Evolutionary conservation across 1,140 invertebrate species (phyloP).

Genomic region (Holotrichia oblita): DNA sequence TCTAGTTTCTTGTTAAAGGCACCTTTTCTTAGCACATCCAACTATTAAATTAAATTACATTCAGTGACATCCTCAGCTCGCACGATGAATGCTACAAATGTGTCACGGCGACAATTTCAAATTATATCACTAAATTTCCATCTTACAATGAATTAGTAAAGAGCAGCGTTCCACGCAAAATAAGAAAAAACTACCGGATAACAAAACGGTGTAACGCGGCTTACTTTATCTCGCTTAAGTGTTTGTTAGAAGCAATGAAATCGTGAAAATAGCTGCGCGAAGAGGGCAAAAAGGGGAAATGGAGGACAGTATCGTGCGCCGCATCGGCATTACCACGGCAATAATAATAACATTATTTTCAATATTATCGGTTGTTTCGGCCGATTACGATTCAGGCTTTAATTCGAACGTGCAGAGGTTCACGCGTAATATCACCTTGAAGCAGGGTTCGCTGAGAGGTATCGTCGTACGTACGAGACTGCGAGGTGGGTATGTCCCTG

Average conservation of each 20-base stretch:
- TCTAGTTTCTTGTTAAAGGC: no score
- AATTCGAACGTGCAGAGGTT: constrained; percentile 45
- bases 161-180: not conserved
- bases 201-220: not conserved
- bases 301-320: not conserved
- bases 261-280: constrained; percentile 8
- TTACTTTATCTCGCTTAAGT: constrained; percentile 5
- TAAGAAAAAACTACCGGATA: not conserved
- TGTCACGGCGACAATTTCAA: no score
- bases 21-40: no score
- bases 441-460: constrained; percentile 64
- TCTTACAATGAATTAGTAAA: no score
- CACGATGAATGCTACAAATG: no score
- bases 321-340: constrained; percentile 11
- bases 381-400: constrained; percentile 41
- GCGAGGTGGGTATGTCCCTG: constrained; percentile 64
- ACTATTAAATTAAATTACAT: no score
- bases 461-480: constrained; percentile 67
- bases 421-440: constrained; percentile 52
- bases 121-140: no score
- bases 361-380: constrained; percentile 34
- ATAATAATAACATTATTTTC: constrained; percentile 35
- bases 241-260: constrained; percentile 7
- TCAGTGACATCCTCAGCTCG: no score
- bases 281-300: constrained; percentile 19